Percentiles rank a stretch among this genome's conserved stretches.
phyloP scores from a whole-genome alignment of 2,888 invertebrate species.

The Chrysodeixis includens region DNA sequence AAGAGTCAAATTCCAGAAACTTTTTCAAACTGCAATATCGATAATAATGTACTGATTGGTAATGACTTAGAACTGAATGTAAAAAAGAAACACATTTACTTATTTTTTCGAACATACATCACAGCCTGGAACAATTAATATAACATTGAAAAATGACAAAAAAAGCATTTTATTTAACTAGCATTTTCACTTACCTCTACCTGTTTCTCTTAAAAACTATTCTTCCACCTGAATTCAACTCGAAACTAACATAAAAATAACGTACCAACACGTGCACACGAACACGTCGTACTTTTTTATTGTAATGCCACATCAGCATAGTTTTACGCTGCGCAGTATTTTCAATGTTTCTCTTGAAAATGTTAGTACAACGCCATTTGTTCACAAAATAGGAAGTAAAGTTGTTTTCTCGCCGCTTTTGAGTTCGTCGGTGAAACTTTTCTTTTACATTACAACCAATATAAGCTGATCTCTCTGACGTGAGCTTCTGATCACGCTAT shows the following conservation, averaged over 20 bases:
- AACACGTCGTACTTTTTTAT: slow-evolving; percentile 37
- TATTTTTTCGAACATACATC: no score
- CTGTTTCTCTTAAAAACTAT: background rate
- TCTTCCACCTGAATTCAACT: slow-evolving; percentile 5
- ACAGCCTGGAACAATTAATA: no score
- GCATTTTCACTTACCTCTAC: background rate
- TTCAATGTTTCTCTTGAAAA: slow-evolving; percentile 64
- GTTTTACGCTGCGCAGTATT: slow-evolving; percentile 50
- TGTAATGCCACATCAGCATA: slow-evolving; percentile 52
- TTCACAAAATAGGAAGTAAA: slow-evolving; percentile 81
- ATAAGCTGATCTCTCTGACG: background rate
- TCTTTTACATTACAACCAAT: slow-evolving; percentile 63
- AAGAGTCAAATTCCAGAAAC: no score
- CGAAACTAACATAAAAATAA: background rate
- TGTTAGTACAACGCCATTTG: slow-evolving; percentile 72
- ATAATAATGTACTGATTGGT: no score
- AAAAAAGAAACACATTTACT: no score
- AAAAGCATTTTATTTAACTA: background rate
- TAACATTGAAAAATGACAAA: no score
- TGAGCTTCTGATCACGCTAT: background rate
- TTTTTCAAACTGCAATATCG: no score
- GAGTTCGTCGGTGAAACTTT: slow-evolving; percentile 68
- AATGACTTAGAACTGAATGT: no score
- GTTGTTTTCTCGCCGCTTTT: slow-evolving; percentile 76
- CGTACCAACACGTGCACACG: background rate